Conservation (phyloP, 2,888 invertebrate genomes). For the Tenthredo scrophulariae region DNA sequence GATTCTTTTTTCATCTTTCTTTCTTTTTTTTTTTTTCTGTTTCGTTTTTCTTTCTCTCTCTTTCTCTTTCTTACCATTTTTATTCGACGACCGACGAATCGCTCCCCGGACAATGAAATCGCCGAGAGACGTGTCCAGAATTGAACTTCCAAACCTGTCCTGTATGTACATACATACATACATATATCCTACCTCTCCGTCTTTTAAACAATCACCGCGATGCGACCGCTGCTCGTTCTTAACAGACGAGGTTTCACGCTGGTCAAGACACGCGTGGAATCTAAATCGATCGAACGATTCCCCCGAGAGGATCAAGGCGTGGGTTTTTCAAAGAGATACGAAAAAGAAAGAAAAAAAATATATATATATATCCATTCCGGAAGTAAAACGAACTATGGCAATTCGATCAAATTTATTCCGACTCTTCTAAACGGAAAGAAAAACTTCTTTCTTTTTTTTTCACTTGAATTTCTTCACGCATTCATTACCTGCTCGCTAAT, state of each 20-base stretch:
- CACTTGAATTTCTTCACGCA: neutral
- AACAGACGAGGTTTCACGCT: slow-evolving; percentile 44
- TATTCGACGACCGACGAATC: slow-evolving; percentile 32
- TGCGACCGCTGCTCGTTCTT: neutral
- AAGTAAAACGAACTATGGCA: neutral
- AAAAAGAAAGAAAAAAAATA: neutral
- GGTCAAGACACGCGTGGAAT: slow-evolving; percentile 25
- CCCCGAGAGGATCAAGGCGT: neutral
- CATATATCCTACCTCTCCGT: neutral
- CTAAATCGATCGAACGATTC: slow-evolving; percentile 31
- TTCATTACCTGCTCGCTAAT: neutral
- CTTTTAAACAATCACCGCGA: slow-evolving; percentile 30
- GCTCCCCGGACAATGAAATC: slow-evolving; percentile 50
- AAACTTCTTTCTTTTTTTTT: neutral
- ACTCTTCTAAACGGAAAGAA: neutral
- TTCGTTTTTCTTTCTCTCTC: neutral
- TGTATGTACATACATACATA: neutral
- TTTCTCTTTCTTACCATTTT: slow-evolving; percentile 25
- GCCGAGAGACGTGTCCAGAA: slow-evolving; percentile 45
- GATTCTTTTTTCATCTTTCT: neutral
- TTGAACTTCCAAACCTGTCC: slow-evolving; percentile 35
- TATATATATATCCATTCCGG: neutral
- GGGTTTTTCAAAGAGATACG: neutral
- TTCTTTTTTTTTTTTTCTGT: neutral
- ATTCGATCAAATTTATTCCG: neutral